These are phyloP conservation scores for Ctenochaetus hawaiiensis DNA, from an alignment of 2,797 vertebrate genomes.

Conservation along the genomic window DNA sequence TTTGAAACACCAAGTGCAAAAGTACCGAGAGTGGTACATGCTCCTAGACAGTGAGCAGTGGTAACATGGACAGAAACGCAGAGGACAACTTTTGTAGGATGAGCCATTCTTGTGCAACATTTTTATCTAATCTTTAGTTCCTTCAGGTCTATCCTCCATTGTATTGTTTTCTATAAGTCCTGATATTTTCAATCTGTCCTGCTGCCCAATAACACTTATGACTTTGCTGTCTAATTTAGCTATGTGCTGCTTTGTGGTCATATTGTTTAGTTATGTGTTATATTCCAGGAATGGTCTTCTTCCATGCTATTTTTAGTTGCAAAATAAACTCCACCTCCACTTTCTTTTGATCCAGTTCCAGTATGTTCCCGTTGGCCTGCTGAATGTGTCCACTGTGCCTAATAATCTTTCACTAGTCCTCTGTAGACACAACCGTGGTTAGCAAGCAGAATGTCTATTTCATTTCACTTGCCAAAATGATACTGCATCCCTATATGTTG, in stretches of 20 bases:
- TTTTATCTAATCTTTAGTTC: background rate
- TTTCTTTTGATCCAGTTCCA: background rate
- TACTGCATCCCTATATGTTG: background rate
- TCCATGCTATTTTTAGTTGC: background rate
- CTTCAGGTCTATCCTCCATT: too few species aligned
- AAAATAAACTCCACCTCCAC: too few species aligned
- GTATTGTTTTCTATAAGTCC: background rate
- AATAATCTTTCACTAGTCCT: background rate
- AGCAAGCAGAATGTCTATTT: background rate
- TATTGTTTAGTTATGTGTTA: background rate
- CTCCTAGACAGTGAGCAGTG: too few species aligned
- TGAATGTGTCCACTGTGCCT: background rate
- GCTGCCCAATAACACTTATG: too few species aligned
- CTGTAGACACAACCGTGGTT: background rate
- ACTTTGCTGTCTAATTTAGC: background rate
- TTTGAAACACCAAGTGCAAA: background rate
- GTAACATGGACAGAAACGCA: too few species aligned
- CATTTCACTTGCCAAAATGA: background rate
- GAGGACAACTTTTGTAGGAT: too few species aligned
- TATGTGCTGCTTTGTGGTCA: background rate
- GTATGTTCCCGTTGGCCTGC: background rate
- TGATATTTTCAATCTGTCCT: background rate
- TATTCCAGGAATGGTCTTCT: background rate
- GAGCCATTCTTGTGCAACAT: background rate
- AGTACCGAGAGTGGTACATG: too few species aligned